Evolutionary conservation across 2,888 invertebrate genomes (phyloP).

Genomic region (Yponomeuta evonymella): DNA sequence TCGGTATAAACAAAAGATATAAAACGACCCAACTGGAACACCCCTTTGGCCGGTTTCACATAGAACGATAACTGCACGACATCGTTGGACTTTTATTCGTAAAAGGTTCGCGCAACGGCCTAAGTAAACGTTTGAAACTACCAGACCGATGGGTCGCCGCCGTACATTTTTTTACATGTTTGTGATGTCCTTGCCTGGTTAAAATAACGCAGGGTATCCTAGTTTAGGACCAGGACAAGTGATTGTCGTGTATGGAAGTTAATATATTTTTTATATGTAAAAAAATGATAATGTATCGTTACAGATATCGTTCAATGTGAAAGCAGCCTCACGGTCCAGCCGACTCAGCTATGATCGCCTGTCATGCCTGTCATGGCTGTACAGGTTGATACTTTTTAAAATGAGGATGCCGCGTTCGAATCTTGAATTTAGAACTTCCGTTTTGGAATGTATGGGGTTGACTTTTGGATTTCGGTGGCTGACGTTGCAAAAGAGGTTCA

Average conservation of each 20-base stretch:
- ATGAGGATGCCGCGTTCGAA: neutral
- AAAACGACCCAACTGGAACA: conserved; percentile 70
- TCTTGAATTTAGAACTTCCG: conserved; percentile 1
- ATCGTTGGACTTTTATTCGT: too few species aligned
- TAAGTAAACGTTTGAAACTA: too few species aligned
- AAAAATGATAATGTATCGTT: too few species aligned
- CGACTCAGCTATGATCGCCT: neutral
- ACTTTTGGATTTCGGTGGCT: neutral
- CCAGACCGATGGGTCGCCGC: too few species aligned
- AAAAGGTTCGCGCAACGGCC: too few species aligned
- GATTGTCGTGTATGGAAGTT: too few species aligned
- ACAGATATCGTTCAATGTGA: too few species aligned
- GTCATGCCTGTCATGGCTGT: neutral
- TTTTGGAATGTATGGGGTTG: neutral
- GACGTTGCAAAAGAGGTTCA: neutral
- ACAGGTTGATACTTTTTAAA: neutral
- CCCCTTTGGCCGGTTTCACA: conserved; percentile 49
- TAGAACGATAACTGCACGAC: conserved; percentile 29
- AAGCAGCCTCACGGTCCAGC: neutral
- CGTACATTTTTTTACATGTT: too few species aligned
- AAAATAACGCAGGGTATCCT: too few species aligned
- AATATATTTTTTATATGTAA: too few species aligned
- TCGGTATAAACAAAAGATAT: conserved; percentile 66
- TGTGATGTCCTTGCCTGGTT: too few species aligned
- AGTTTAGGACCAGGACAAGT: too few species aligned